A percentile compares a stretch with the other conserved stretches of the same genome.
phyloP scores from a whole-genome alignment of 2,113 vertebrate genomes.

The Phasianus colchicus region DNA sequence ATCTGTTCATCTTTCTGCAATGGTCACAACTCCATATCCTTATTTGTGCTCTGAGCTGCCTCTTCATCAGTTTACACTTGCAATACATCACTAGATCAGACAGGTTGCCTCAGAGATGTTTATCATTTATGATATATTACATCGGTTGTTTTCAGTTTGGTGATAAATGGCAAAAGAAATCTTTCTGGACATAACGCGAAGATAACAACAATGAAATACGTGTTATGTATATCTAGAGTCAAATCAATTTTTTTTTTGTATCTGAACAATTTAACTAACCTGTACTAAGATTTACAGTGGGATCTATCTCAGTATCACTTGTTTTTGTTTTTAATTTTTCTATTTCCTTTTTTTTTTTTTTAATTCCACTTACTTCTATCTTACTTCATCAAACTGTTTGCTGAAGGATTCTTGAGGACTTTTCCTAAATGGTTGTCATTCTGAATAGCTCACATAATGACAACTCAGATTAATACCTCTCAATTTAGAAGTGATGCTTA shows the following conservation, averaged over 20 bases:
- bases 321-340: not conserved
- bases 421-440: not conserved
- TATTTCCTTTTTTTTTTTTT: not conserved
- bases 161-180: not conserved
- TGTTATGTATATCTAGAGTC: not conserved
- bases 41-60: not conserved
- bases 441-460: not conserved
- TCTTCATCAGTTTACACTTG: not conserved
- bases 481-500: not conserved
- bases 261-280: not conserved
- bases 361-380: not conserved
- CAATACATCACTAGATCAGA: not conserved
- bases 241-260: not conserved
- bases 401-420: not conserved
- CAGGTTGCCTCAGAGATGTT: not conserved
- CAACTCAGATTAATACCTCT: not conserved
- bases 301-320: not conserved
- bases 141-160: not conserved
- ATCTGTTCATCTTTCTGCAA: not conserved
- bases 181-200: not conserved
- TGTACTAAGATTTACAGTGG: not conserved
- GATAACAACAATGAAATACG: not conserved
- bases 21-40: not conserved
- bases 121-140: not conserved
- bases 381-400: not conserved